Conservation (phyloP, 2,113 vertebrate genomes). For the Drymodes brunneopygia region DNA sequence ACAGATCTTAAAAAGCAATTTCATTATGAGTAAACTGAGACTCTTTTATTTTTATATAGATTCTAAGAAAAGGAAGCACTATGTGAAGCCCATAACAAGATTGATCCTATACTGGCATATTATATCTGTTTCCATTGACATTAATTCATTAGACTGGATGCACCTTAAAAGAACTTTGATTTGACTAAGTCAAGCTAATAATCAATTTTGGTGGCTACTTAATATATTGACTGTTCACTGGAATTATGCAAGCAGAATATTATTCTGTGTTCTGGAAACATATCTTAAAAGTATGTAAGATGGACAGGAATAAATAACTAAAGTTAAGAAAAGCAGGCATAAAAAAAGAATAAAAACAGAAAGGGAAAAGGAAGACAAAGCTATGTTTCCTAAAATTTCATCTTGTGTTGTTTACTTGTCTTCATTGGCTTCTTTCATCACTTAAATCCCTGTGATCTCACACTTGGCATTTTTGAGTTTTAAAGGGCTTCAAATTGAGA, state of each 20-base stretch:
- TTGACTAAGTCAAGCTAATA: not conserved
- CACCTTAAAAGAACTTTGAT: not conserved
- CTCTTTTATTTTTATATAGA: not conserved
- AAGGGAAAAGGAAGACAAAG: not conserved
- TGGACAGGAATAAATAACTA: not conserved
- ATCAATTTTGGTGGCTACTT: not conserved
- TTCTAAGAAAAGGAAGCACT: not conserved
- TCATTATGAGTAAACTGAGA: not conserved
- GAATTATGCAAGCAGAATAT: not conserved
- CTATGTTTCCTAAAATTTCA: not conserved
- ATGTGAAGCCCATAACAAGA: not conserved
- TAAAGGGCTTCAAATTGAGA: not conserved
- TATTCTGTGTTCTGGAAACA: not conserved
- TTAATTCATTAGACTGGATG: not conserved
- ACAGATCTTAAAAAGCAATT: not conserved
- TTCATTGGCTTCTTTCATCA: conserved; percentile 27
- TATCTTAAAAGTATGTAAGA: not conserved
- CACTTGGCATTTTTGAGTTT: not conserved
- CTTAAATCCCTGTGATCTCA: conserved; percentile 26
- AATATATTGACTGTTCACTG: not conserved
- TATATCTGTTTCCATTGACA: not conserved
- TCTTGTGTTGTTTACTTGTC: not conserved
- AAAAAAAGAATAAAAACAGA: not conserved
- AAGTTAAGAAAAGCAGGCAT: not conserved
- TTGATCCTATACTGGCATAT: not conserved